These are phyloP conservation scores for Lacerta bilineata DNA, from an alignment of 2,797 vertebrate species.

Conservation along the genomic window DNA sequence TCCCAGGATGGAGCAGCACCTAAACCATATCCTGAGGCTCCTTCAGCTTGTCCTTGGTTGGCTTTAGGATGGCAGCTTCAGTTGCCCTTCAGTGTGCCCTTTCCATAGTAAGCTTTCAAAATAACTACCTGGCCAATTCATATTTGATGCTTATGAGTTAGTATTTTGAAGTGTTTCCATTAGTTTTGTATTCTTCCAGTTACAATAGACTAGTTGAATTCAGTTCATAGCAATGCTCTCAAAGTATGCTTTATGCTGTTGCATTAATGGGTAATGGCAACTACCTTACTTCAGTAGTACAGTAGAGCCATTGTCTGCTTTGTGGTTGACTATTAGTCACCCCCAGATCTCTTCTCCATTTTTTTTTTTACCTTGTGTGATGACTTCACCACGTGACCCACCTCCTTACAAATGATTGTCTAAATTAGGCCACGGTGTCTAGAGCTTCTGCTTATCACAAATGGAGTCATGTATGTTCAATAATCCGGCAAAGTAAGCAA, in stretches of 20 bases:
- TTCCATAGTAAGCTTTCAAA: no score
- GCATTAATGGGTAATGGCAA: background rate
- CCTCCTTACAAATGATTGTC: background rate
- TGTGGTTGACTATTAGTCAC: background rate
- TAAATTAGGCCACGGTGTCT: background rate
- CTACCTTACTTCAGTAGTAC: background rate
- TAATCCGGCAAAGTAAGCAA: conserved; percentile 6
- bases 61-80: no score
- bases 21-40: no score
- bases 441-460: background rate
- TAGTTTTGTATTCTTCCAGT: no score
- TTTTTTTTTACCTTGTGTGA: background rate
- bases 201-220: no score
- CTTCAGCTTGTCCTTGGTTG: no score
- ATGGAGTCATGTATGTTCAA: background rate
- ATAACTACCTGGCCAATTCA: background rate
- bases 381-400: background rate
- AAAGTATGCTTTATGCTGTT: background rate
- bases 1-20: no score
- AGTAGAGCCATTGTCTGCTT: background rate
- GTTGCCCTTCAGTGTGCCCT: no score
- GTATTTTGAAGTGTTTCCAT: no score
- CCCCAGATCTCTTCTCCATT: background rate
- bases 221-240: no score
- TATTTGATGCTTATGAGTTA: background rate